Evolutionary conservation across 2,113 vertebrate genomes (phyloP).

Genomic region (Glaucomys volans): DNA sequence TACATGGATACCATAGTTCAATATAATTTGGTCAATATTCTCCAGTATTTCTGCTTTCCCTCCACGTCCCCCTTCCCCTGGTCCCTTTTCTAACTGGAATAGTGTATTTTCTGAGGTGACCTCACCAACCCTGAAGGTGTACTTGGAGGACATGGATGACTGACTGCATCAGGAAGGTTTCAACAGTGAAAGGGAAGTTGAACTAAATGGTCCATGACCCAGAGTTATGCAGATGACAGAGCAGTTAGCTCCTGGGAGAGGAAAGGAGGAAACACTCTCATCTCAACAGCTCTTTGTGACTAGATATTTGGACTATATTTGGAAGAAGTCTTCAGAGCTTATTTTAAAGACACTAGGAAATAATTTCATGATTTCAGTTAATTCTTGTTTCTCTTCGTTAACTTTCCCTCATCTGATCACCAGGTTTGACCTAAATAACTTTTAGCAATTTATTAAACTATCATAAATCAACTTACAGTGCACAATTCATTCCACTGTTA

Average conservation of each 20-base stretch:
- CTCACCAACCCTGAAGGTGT: not conserved
- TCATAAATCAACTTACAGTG: not conserved
- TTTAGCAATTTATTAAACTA: not conserved
- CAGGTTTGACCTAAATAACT: not conserved
- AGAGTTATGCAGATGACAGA: not conserved
- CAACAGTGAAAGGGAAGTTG: not conserved
- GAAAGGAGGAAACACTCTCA: not conserved
- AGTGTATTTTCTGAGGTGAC: not conserved
- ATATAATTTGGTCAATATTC: too few species aligned
- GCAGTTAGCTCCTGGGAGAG: not conserved
- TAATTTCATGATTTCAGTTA: not conserved
- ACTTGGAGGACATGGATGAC: not conserved
- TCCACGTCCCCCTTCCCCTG: too few species aligned
- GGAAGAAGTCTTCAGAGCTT: not conserved
- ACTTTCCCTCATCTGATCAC: not conserved
- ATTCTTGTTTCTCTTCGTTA: not conserved
- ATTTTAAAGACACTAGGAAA: slow-evolving; percentile 9
- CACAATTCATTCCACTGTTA: not conserved
- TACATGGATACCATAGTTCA: too few species aligned
- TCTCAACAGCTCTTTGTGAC: not conserved
- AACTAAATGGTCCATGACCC: not conserved
- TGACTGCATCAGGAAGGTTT: not conserved
- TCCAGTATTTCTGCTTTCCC: too few species aligned
- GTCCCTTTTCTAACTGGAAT: too few species aligned
- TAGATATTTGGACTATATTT: not conserved